phyloP scores from a whole-genome alignment of 1,140 invertebrate genomes.

The Orussus abietinus region DNA sequence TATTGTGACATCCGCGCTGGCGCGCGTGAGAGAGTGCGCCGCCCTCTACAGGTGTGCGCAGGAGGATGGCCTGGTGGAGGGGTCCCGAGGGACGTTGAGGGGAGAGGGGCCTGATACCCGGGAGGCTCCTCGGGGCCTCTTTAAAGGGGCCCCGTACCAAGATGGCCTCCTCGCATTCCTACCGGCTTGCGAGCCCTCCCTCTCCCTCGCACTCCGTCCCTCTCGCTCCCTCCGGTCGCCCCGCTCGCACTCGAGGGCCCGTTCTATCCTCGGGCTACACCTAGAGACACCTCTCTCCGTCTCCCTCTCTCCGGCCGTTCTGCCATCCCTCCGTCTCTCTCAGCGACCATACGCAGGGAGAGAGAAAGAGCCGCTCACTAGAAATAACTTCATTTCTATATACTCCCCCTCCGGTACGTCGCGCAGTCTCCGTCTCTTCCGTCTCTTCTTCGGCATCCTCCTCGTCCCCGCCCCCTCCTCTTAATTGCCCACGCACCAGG shows the following conservation, averaged over 20 bases:
- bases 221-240: slow-evolving; percentile 20
- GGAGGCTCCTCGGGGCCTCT: slow-evolving; percentile 34
- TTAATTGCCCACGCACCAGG: too few relatives aligned
- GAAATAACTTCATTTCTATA: too few relatives aligned
- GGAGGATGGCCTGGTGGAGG: slow-evolving; percentile 17
- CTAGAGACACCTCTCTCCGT: too few relatives aligned
- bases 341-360: too few relatives aligned
- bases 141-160: slow-evolving; percentile 38
- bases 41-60: slow-evolving; percentile 19
- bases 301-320: too few relatives aligned
- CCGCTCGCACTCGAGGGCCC: neutral
- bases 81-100: slow-evolving; percentile 9
- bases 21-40: slow-evolving; percentile 16
- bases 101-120: slow-evolving; percentile 19
- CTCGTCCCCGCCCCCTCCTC: too few relatives aligned
- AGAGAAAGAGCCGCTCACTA: too few relatives aligned
- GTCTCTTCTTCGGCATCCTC: too few relatives aligned
- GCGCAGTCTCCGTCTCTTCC: too few relatives aligned
- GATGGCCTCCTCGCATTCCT: slow-evolving; percentile 48
- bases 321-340: too few relatives aligned
- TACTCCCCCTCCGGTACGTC: too few relatives aligned
- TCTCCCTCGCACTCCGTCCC: slow-evolving; percentile 18
- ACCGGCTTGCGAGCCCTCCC: slow-evolving; percentile 12
- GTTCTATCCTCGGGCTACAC: too few relatives aligned
- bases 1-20: slow-evolving; percentile 37